Conservation (phyloP, 2,113 vertebrate genomes). For the Scalopus aquaticus region DNA sequence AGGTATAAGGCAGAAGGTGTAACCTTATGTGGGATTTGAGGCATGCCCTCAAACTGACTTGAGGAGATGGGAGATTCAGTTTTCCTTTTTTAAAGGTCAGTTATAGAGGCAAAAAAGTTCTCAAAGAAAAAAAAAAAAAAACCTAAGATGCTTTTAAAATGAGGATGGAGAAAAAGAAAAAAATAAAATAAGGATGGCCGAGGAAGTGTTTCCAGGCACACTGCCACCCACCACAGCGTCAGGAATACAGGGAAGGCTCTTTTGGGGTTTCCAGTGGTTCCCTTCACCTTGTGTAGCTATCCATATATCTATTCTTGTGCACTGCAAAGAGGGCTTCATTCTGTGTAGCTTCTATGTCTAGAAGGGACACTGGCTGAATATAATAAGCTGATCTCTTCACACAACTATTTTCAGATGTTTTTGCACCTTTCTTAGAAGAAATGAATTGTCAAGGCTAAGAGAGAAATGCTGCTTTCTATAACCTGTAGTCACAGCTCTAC, state of each 20-base stretch:
- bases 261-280: neutral
- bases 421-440: conserved; percentile 34
- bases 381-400: neutral
- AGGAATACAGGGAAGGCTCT: neutral
- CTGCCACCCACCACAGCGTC: neutral
- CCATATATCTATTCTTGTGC: fast-evolving
- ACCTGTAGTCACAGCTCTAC: conserved; percentile 76
- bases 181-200: too few species aligned
- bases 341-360: neutral
- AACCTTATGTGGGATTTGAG: neutral
- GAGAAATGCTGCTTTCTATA: conserved; percentile 62
- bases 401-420: neutral
- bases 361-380: neutral
- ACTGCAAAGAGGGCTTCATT: neutral
- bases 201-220: neutral
- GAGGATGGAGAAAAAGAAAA: neutral
- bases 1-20: too few species aligned
- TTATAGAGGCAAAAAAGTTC: neutral
- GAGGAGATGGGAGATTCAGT: neutral
- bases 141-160: neutral
- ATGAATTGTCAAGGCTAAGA: neutral
- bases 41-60: neutral
- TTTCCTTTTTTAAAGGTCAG: neutral
- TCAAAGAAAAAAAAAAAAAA: neutral
- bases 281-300: neutral